Conservation (phyloP, 2,113 vertebrate genomes). For the Gadus chalcogrammus region DNA sequence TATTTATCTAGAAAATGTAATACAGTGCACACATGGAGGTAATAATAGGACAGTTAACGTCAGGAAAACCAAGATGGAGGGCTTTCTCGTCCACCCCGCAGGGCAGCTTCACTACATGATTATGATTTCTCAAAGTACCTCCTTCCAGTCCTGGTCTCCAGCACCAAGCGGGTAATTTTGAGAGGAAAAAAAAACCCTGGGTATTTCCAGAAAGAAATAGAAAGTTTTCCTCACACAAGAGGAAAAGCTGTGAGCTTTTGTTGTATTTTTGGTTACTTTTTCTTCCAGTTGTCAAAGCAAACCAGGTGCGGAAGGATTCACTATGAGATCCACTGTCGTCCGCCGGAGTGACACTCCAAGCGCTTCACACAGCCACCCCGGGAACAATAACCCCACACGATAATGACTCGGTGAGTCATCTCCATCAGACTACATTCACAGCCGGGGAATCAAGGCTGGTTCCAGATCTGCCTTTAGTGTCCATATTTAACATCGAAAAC, state of each 20-base stretch:
- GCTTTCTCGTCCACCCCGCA: slow-evolving; percentile 25
- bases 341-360: neutral
- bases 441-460: too few species aligned
- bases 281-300: slow-evolving; percentile 29
- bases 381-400: slow-evolving; percentile 17
- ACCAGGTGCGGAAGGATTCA: slow-evolving; percentile 21
- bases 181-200: slow-evolving; percentile 1
- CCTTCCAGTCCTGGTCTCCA: slow-evolving; percentile 38
- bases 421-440: too few species aligned
- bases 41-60: slow-evolving; percentile 58
- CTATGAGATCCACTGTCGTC: slow-evolving; percentile 17
- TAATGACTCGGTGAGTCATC: too few species aligned
- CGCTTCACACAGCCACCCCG: slow-evolving; percentile 13
- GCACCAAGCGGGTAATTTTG: slow-evolving; percentile 40
- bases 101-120: slow-evolving; percentile 34
- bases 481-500: slow-evolving; percentile 36
- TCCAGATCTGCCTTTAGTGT: slow-evolving; percentile 16
- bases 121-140: slow-evolving; percentile 48
- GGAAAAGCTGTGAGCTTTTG: slow-evolving; percentile 19
- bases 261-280: neutral
- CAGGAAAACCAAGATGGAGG: slow-evolving; percentile 48
- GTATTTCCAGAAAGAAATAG: too few species aligned
- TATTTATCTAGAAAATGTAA: slow-evolving; percentile 32
- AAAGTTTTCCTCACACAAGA: slow-evolving; percentile 33
- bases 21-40: slow-evolving; percentile 51